These are phyloP conservation scores for Melanerpes aurifrons DNA, from an alignment of 2,113 vertebrate species.

Conservation along the genomic window DNA sequence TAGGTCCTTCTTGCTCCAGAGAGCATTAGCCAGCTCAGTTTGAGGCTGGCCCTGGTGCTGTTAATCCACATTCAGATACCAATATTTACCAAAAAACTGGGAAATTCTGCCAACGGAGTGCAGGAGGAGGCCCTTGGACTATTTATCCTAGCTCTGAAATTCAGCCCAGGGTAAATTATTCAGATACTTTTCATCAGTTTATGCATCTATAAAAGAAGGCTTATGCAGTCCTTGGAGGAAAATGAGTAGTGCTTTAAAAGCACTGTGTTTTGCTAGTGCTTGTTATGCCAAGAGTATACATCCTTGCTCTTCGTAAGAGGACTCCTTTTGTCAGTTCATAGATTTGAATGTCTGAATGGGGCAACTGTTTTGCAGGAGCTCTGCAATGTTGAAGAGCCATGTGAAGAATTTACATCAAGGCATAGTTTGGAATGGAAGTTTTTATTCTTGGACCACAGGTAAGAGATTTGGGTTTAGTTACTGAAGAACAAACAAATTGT, in stretches of 20 bases:
- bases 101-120: not conserved
- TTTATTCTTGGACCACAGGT: slow-evolving; percentile 87
- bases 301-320: not conserved
- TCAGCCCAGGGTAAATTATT: not conserved
- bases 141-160: not conserved
- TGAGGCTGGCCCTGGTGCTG: not conserved
- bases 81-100: not conserved
- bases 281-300: not conserved
- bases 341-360: not conserved
- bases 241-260: not conserved
- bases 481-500: not conserved
- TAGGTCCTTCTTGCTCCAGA: not conserved
- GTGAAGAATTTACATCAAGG: slow-evolving; percentile 83
- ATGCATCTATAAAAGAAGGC: not conserved
- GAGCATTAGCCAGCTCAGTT: not conserved
- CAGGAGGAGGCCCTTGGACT: not conserved
- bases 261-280: not conserved
- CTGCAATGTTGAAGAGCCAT: slow-evolving; percentile 78
- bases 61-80: not conserved
- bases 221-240: not conserved
- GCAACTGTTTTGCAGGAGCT: slow-evolving; percentile 79
- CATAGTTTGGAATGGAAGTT: slow-evolving; percentile 90
- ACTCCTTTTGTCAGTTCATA: not conserved
- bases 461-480: slow-evolving; percentile 15
- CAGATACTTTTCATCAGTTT: not conserved